Evolutionary conservation across 2,888 invertebrate species (phyloP), one percentile per base, ranked within the genome.

Genomic region (Oligia fasciuncula): DNA sequence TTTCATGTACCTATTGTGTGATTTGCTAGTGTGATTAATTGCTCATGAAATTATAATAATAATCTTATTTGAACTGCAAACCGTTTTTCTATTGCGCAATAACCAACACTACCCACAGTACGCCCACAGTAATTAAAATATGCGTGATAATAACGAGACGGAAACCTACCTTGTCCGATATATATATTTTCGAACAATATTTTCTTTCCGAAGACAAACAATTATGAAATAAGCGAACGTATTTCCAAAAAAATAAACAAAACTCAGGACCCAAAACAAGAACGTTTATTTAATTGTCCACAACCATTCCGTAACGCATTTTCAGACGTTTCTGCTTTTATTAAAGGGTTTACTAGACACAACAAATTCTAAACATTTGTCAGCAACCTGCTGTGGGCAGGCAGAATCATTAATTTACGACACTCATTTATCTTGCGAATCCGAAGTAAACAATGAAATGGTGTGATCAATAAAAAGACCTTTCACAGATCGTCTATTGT

Each of bases 281-380:
- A 66, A 74, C 4, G 70, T 87, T 87, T 87, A 88, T 29, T 29
- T 29, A 29, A 29, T 79, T 76, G 85, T 81, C 40, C 11, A 66
- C 72, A 73, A 83, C 80, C 78, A 80, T 83, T 79, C 60, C 72
- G 63, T 70, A 68, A 77, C 49, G 80, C 77, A 69, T 76, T 79
- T 80, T 43, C 74, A 80, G 83, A 76, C 75, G 62, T 76, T 75
- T 51, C 69, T 79, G 65, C 80, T 79, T 79, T 85, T 87, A 86
- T 83, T 85, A 83, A 84, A 73, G 85, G 78, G 62, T 77, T 71
- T 84, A 87, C 84, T 85, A 88, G 87, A 88, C 77, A 83, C 90
- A 91, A 93, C 93, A 92, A 94, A 94, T 93, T 93, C 92, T 91
- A 91, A 91, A 92, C 93, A 94, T 94, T 94, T 93, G 91, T 94